phyloP scores from a whole-genome alignment of 1,140 invertebrate genomes.

The Drosophila ficusphila region DNA sequence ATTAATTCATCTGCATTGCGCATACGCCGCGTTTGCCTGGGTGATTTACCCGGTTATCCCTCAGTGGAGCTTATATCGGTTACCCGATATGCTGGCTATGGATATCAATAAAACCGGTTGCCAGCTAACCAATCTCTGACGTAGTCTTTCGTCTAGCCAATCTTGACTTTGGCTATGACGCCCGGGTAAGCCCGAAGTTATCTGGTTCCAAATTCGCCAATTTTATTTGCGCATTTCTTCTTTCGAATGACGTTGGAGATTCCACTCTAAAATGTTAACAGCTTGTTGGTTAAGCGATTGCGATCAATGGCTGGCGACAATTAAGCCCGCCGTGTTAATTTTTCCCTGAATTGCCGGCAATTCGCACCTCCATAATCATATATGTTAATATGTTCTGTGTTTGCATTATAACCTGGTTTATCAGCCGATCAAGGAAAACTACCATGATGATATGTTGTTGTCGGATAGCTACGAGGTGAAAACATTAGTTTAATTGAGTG shows the following conservation, averaged over 20 bases:
- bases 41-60: slow-evolving; percentile 41
- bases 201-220: slow-evolving; percentile 13
- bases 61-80: slow-evolving; percentile 17
- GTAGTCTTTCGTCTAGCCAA: slow-evolving; percentile 34
- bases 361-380: slow-evolving; percentile 19
- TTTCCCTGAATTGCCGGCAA: neutral
- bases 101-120: slow-evolving; percentile 26
- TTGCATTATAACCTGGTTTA: slow-evolving; percentile 1
- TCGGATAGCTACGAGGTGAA: slow-evolving; percentile 8
- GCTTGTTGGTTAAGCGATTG: neutral
- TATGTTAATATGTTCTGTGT: no score
- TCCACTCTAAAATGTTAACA: slow-evolving; percentile 19
- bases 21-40: slow-evolving; percentile 66
- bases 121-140: slow-evolving; percentile 23
- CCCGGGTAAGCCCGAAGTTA: neutral
- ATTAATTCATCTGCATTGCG: slow-evolving; percentile 63
- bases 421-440: slow-evolving; percentile 17
- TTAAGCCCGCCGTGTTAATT: slow-evolving; percentile 11
- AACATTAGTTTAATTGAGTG: slow-evolving; percentile 2
- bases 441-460: slow-evolving; percentile 2
- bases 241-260: slow-evolving; percentile 2
- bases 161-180: slow-evolving; percentile 42
- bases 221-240: slow-evolving; percentile 21
- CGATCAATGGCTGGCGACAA: slow-evolving; percentile 10
- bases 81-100: slow-evolving; percentile 23